These are phyloP conservation scores for Stenoptilia bipunctidactyla DNA, from an alignment of 2,888 invertebrate genomes.

Conservation along the genomic window DNA sequence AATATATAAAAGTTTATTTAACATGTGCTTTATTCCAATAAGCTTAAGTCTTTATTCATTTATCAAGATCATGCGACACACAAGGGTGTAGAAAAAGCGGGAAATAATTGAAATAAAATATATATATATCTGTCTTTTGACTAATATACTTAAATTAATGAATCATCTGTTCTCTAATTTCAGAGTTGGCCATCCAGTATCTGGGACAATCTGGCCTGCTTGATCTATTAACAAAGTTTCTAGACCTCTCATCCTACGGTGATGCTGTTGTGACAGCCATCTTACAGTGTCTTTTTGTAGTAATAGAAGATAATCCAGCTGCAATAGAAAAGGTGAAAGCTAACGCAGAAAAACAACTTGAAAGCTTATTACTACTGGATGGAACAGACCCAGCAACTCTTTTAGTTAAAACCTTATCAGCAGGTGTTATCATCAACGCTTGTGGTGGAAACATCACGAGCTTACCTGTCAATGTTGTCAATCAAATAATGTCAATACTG, in stretches of 20 bases:
- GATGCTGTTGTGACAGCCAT: conserved; percentile 67
- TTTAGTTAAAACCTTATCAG: conserved; percentile 68
- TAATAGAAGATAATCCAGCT: conserved; percentile 77
- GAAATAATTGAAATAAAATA: no score
- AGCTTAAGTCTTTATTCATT: no score
- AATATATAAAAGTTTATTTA: no score
- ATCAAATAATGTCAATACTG: conserved; percentile 61
- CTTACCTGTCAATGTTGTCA: conserved; percentile 54
- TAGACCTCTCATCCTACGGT: conserved; percentile 71
- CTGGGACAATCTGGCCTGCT: conserved; percentile 75
- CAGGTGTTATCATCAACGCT: conserved; percentile 71
- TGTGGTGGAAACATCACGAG: conserved; percentile 46
- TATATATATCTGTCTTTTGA: no score
- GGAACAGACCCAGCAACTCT: conserved; percentile 46
- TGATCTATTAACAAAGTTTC: conserved; percentile 70
- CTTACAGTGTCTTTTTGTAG: conserved; percentile 77
- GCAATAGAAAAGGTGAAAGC: conserved; percentile 67
- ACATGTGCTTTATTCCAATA: no score
- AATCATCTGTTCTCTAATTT: conserved; percentile 19
- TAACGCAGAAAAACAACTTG: conserved; percentile 51
- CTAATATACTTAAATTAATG: no score
- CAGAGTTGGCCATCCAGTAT: conserved; percentile 73
- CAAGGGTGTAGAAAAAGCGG: no score
- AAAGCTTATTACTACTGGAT: conserved; percentile 44
- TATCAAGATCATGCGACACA: no score